Evolutionary conservation across 2,113 vertebrate genomes (phyloP).

Genomic region (Lipotes vexillifer): DNA sequence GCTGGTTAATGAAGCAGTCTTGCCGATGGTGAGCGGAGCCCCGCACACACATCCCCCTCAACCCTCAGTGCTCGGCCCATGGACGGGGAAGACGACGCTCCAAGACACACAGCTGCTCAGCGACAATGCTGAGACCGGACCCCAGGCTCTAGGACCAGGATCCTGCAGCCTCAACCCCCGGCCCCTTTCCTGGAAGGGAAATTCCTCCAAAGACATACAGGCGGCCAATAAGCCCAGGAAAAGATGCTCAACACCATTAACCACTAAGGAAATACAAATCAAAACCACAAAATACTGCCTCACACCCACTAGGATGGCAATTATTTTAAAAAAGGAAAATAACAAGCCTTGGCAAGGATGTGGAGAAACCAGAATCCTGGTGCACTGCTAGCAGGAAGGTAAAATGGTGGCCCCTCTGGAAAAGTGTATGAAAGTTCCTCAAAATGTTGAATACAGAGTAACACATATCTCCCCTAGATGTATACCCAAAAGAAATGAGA

Average conservation of each 20-base stretch:
- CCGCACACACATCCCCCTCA: accelerated
- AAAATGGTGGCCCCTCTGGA: neutral
- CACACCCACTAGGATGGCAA: neutral
- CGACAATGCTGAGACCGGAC: neutral
- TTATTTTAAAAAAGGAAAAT: neutral
- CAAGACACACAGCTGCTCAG: neutral
- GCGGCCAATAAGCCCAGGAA: neutral
- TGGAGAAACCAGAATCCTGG: neutral
- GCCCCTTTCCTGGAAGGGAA: neutral
- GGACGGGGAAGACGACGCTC: neutral
- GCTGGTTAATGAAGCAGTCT: accelerated
- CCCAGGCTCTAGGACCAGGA: neutral
- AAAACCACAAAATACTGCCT: neutral
- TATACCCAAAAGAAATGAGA: neutral
- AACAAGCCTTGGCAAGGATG: neutral
- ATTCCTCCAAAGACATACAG: neutral
- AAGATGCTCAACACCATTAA: neutral
- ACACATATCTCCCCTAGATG: neutral
- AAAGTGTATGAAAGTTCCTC: neutral
- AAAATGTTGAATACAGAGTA: neutral
- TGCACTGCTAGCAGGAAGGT: neutral
- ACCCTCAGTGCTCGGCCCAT: neutral
- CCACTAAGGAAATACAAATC: neutral
- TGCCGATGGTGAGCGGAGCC: accelerated
- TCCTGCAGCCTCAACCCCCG: neutral